These are phyloP conservation scores for Panagrolaimus sp. DNA, from an alignment of 1,140 invertebrate genomes.

Conservation along the genomic window DNA sequence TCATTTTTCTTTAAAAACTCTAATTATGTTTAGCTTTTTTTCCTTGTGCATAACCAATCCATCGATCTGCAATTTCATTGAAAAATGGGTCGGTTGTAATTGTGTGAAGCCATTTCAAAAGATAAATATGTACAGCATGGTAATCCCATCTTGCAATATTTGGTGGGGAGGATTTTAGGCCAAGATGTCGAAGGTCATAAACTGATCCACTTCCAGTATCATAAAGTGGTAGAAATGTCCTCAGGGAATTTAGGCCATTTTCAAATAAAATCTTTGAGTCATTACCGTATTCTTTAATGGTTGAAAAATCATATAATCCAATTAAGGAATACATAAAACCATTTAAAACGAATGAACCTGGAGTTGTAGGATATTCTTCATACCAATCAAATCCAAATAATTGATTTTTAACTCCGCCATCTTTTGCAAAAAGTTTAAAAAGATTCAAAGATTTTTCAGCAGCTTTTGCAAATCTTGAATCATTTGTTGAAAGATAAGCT, in stretches of 20 bases:
- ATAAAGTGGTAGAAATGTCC: constrained; percentile 78
- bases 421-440: constrained; percentile 67
- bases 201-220: constrained; percentile 92
- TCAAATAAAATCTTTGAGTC: constrained; percentile 48
- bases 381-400: constrained; percentile 74
- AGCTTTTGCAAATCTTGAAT: constrained; percentile 72
- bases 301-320: constrained; percentile 84
- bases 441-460: constrained; percentile 75
- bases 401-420: constrained; percentile 73
- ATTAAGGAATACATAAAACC: constrained; percentile 96
- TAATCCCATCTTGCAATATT: constrained; percentile 88
- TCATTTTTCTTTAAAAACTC: constrained; percentile 23
- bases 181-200: constrained; percentile 90
- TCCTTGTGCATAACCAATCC: constrained; percentile 93
- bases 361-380: constrained; percentile 94
- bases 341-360: constrained; percentile 89
- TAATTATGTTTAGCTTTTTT: constrained; percentile 83
- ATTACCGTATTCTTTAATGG: constrained; percentile 57
- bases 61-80: constrained; percentile 77
- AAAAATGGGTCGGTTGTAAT: constrained; percentile 78
- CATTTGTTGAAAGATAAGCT: constrained; percentile 76
- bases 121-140: constrained; percentile 94
- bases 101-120: constrained; percentile 79
- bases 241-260: constrained; percentile 64
- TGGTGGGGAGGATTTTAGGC: constrained; percentile 77